Evolutionary conservation across 2,113 vertebrate genomes (phyloP), one percentile per base, ranked within the genome.

Genomic region (Seriola quinqueradiata): DNA sequence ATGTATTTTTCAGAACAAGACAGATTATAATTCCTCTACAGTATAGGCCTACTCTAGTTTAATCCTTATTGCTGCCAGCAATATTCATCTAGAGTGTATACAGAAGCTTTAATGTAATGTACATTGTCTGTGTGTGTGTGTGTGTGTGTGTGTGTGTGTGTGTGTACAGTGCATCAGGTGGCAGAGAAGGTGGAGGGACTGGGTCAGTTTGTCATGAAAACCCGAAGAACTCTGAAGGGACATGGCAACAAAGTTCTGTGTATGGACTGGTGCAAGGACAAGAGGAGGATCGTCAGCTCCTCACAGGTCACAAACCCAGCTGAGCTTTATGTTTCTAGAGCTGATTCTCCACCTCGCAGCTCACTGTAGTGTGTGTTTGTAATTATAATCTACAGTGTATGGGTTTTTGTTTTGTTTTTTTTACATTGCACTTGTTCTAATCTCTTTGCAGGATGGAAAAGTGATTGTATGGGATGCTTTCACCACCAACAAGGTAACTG

Each of bases 401-500:
- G 8, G 21, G 3, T 46, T 52, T 75, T 42, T 42, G 8, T 42
- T 42, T 42, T 42, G 40, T 1, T 42, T 40, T 42, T 42, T 42
- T n/a, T 4, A 50, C 69, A 8, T 23, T 42, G 13, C 16, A 3
- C 16, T 21, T 61, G 17, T 69, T 83, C 14, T 85, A 11, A 34
- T 87, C 28, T 88, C 79, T 93, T 74, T 93, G 28, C 91, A 99
- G 98, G 98, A 99, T 84, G 98, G 98, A 69, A 99, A 99, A 90
- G 98, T 99, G 91, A 99, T 99, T 1, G 98, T 99, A 21, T 99
- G 98, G 98, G 98, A 99, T 79, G 98, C 97, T 75, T 99, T 99
- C 91, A 99, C 98, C 34, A 99, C 98, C 58, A 99, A 99, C 90
- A 99, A 99, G 97, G 98, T 99, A 93, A 77, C 23, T 42, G 2